Percentiles rank a stretch among this genome's conserved stretches.
phyloP scores from a whole-genome alignment of 2,888 invertebrate genomes.

The Amblyteles armatorius region DNA sequence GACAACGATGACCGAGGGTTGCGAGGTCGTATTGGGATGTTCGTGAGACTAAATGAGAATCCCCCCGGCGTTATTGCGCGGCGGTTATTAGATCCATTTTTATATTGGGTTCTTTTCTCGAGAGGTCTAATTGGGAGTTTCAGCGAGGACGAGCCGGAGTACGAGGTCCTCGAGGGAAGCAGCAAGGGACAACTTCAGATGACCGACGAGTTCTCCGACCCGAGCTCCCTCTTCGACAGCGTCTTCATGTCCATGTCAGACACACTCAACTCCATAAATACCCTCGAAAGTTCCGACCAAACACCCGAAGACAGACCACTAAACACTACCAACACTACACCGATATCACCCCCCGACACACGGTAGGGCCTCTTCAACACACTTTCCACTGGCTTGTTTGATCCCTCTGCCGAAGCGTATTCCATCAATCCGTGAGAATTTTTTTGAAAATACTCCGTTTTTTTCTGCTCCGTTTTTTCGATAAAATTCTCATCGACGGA shows the following conservation, averaged over 20 bases:
- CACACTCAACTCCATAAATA: conserved; percentile 84
- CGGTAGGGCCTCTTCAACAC: conserved; percentile 77
- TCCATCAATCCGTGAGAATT: not conserved
- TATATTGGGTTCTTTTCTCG: conserved; percentile 18
- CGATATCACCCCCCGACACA: conserved; percentile 79
- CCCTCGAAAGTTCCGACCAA: conserved; percentile 83
- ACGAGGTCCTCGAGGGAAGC: conserved; percentile 76
- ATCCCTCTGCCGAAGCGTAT: conserved; percentile 11
- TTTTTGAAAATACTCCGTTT: not conserved
- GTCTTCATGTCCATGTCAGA: conserved; percentile 84
- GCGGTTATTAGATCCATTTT: conserved; percentile 21
- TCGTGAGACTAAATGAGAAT: not conserved
- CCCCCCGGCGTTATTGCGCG: not conserved
- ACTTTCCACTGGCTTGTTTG: conserved; percentile 43
- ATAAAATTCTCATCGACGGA: not conserved
- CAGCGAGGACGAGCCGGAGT: conserved; percentile 80
- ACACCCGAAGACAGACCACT: conserved; percentile 84
- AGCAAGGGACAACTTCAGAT: conserved; percentile 77
- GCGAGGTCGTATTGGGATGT: not conserved
- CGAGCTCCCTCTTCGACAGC: conserved; percentile 83
- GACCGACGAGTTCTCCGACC: conserved; percentile 81
- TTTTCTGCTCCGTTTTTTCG: not conserved
- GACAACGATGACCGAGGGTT: not conserved
- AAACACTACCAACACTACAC: conserved; percentile 83
- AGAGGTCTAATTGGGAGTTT: conserved; percentile 74